Conservation (phyloP, 2,797 vertebrate genomes). For the Clarias fuscus region DNA sequence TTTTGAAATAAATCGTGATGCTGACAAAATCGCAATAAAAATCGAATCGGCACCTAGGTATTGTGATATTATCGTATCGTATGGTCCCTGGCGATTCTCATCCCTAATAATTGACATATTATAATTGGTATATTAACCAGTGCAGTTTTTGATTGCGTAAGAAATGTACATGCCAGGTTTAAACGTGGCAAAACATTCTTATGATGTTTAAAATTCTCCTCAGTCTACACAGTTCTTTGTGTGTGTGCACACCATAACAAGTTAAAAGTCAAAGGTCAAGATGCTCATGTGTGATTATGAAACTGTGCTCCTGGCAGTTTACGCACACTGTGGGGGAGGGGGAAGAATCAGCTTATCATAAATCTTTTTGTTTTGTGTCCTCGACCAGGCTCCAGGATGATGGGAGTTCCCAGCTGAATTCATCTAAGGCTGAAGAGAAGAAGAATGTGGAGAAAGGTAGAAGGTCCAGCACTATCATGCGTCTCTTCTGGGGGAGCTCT, state of each 20-base stretch:
- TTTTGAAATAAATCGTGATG: too few species aligned
- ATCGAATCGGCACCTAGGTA: too few species aligned
- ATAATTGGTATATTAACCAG: background rate
- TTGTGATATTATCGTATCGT: too few species aligned
- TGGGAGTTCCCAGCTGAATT: conserved; percentile 62
- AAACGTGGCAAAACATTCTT: background rate
- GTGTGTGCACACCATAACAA: too few species aligned
- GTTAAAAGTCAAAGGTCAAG: background rate
- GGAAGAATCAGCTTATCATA: background rate
- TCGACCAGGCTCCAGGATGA: conserved; percentile 60
- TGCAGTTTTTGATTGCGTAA: background rate
- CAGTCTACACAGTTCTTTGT: too few species aligned
- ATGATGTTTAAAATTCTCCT: background rate
- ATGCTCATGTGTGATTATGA: background rate
- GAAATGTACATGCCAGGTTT: background rate
- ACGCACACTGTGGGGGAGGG: background rate
- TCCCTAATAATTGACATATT: background rate
- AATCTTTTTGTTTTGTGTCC: conserved; percentile 28
- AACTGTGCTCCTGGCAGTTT: background rate
- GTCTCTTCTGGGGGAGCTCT: conserved; percentile 40
- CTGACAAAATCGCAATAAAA: too few species aligned
- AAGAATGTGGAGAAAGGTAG: conserved; percentile 59
- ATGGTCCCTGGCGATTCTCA: too few species aligned
- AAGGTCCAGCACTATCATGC: conserved; percentile 23
- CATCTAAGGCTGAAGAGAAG: conserved; percentile 78